phyloP scores from a whole-genome alignment of 2,888 invertebrate species.

The Leptura quadrifasciata region DNA sequence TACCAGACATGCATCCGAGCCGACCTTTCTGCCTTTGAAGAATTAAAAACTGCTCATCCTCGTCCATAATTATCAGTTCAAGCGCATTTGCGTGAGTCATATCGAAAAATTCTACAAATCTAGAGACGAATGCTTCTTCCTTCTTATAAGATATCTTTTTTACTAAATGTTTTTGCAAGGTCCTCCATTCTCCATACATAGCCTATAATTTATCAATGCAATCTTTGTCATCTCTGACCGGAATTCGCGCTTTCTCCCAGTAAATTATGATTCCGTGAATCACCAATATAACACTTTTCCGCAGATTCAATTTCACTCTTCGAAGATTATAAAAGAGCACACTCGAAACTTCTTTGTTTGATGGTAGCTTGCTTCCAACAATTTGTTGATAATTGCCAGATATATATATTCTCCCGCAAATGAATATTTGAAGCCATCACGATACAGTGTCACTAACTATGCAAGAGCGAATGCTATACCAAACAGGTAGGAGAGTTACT shows the following conservation, averaged over 20 bases:
- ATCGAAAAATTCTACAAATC: not conserved
- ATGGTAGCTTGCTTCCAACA: constrained; percentile 1
- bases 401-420: too few relatives aligned
- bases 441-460: not conserved
- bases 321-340: too few relatives aligned
- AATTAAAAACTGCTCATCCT: too few relatives aligned
- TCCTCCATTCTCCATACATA: too few relatives aligned
- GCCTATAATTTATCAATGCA: not conserved
- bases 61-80: too few relatives aligned
- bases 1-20: not conserved
- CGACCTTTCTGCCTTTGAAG: too few relatives aligned
- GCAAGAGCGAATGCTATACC: not conserved
- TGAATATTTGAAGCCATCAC: too few relatives aligned
- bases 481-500: not conserved
- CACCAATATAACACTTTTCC: not conserved
- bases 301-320: constrained; percentile 7
- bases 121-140: not conserved
- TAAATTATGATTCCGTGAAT: not conserved
- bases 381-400: not conserved
- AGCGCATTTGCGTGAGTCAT: too few relatives aligned
- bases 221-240: not conserved
- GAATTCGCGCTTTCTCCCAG: constrained; percentile 22
- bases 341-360: not conserved
- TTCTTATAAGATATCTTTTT: not conserved
- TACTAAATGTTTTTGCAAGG: too few relatives aligned